These are phyloP conservation scores for Indicator maculatus DNA, from an alignment of 2,113 vertebrate genomes.

Conservation along the genomic window DNA sequence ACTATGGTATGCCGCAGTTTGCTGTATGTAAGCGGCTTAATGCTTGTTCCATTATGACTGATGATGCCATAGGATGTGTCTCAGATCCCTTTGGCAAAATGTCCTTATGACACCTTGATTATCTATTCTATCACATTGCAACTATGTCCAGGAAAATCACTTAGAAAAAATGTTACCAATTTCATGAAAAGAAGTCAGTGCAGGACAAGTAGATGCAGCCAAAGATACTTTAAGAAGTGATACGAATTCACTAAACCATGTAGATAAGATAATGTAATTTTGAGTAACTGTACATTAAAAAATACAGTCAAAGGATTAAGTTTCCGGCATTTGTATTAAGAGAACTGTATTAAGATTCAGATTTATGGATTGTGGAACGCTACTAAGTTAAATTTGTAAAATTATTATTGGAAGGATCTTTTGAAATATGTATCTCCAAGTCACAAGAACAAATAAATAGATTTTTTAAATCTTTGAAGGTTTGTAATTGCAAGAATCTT, in stretches of 20 bases:
- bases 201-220: not conserved
- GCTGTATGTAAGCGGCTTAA: not conserved
- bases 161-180: not conserved
- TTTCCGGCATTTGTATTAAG: not conserved
- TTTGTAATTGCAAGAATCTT: not conserved
- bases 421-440: not conserved
- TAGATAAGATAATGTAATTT: not conserved
- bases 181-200: not conserved
- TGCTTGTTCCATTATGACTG: not conserved
- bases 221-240: not conserved
- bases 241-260: not conserved
- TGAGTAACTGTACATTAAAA: slow-evolving; percentile 1
- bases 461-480: not conserved
- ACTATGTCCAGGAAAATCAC: not conserved
- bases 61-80: not conserved
- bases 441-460: not conserved
- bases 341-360: not conserved
- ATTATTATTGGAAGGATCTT: not conserved
- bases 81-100: not conserved
- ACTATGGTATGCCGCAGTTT: not conserved
- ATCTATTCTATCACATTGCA: not conserved
- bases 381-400: not conserved
- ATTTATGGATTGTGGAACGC: not conserved
- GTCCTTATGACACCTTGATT: not conserved
- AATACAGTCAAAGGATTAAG: not conserved